phyloP scores from a whole-genome alignment of 2,797 vertebrate genomes.

The Bradypodion pumilum region DNA sequence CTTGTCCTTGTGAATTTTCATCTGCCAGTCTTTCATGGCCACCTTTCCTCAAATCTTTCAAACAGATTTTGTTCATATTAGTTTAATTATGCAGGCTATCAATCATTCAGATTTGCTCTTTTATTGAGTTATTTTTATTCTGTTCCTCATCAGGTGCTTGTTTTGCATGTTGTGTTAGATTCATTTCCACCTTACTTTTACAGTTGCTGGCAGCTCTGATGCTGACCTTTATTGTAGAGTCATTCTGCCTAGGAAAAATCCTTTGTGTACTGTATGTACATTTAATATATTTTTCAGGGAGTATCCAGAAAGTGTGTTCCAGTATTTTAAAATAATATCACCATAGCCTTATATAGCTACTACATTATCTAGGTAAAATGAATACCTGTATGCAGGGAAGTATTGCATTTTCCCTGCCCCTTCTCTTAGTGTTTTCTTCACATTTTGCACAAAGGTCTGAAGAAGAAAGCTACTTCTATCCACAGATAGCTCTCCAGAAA shows the following conservation, averaged over 20 bases:
- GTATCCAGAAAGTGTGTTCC: too few species aligned
- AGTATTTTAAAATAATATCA: too few species aligned
- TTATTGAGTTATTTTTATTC: slow-evolving; percentile 4
- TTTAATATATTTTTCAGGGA: background rate
- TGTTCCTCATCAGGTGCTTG: background rate
- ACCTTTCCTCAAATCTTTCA: background rate
- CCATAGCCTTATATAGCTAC: background rate
- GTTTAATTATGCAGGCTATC: background rate
- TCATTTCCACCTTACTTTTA: background rate
- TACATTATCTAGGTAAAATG: background rate
- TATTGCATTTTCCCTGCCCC: too few species aligned
- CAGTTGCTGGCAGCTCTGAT: background rate
- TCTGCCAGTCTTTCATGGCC: background rate
- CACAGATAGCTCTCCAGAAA: too few species aligned
- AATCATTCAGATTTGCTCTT: slow-evolving; percentile 7
- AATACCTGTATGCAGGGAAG: too few species aligned
- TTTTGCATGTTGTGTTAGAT: background rate
- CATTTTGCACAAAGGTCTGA: too few species aligned
- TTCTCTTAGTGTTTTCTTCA: too few species aligned
- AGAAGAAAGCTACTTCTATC: too few species aligned
- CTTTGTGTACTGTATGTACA: too few species aligned
- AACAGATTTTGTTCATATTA: background rate
- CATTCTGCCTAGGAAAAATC: background rate
- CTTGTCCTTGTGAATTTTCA: background rate
- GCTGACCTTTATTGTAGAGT: background rate